These are phyloP conservation scores for Azemiops feae DNA, from an alignment of 2,113 vertebrate species.

Conservation along the genomic window DNA sequence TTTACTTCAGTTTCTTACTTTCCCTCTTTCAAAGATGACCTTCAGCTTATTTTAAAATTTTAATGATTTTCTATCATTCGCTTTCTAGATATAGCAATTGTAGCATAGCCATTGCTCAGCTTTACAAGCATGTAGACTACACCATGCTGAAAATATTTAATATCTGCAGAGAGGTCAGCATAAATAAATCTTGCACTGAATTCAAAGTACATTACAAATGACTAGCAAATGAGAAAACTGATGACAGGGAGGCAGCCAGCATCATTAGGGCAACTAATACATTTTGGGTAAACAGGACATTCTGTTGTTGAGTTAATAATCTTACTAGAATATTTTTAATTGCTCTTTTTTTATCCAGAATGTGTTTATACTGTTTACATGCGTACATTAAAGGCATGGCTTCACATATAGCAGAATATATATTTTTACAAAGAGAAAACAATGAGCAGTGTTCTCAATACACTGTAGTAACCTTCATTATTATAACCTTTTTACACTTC, in stretches of 20 bases:
- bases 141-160: background rate
- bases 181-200: background rate
- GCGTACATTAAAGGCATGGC: background rate
- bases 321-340: background rate
- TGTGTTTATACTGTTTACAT: background rate
- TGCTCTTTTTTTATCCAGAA: background rate
- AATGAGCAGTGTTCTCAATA: background rate
- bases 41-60: background rate
- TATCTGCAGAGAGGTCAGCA: background rate
- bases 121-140: background rate
- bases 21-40: background rate
- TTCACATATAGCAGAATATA: background rate
- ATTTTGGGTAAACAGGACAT: background rate
- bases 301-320: background rate
- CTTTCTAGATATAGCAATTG: background rate
- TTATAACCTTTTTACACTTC: background rate
- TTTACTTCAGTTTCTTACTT: background rate
- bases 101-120: background rate
- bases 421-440: background rate
- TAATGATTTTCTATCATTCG: background rate
- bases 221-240: background rate
- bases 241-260: background rate
- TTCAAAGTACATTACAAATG: background rate
- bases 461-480: background rate
- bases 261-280: background rate